These are phyloP conservation scores for Crotalus tigris DNA, from an alignment of 2,113 vertebrate genomes.

Conservation along the genomic window DNA sequence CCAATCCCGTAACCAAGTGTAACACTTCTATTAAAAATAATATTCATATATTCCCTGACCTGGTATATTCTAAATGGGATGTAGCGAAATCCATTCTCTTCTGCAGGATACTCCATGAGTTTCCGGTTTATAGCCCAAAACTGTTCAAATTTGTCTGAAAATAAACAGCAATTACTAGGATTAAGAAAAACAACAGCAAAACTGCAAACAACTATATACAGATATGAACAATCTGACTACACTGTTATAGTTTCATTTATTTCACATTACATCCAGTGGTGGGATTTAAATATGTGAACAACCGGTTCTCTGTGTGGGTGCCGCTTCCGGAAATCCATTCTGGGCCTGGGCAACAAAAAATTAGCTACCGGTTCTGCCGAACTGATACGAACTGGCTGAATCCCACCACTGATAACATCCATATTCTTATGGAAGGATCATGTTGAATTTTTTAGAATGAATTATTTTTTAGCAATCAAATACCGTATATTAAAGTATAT, in stretches of 20 bases:
- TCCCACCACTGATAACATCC: background rate
- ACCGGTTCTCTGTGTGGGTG: no score
- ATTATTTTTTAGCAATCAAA: background rate
- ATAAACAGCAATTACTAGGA: constrained; percentile 31
- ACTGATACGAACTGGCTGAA: no score
- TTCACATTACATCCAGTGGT: background rate
- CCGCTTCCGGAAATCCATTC: no score
- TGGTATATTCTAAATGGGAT: constrained; percentile 99
- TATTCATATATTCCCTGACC: constrained; percentile 69
- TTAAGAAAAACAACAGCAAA: background rate
- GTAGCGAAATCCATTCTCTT: constrained; percentile 95
- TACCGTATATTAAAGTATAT: background rate
- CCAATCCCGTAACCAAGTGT: background rate
- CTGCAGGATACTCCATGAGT: constrained; percentile 93
- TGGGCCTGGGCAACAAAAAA: no score
- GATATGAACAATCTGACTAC: background rate
- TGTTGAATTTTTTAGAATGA: background rate
- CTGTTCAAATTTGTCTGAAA: constrained; percentile 96
- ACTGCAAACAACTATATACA: background rate
- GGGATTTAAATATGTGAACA: no score
- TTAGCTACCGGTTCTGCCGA: no score
- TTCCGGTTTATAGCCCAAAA: constrained; percentile 99
- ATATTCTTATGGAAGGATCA: background rate
- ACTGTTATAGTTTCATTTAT: background rate
- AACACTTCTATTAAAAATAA: background rate